Conservation (phyloP, 2,113 vertebrate genomes). For the Lethenteron reissneri region DNA sequence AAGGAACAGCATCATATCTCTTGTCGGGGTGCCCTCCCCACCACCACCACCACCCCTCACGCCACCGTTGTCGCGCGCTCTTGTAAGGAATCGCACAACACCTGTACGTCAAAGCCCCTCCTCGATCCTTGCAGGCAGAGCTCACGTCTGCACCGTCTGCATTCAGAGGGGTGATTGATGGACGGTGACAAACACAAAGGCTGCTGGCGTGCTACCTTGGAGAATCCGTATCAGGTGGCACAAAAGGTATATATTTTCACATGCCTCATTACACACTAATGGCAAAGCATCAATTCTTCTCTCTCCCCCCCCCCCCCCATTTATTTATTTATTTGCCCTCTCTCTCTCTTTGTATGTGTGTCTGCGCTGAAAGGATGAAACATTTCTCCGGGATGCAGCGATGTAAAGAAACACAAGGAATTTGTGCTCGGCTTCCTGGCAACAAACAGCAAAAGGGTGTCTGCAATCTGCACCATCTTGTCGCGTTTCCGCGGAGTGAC, state of each 20-base stretch:
- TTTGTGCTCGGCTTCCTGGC: neutral
- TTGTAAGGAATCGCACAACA: neutral
- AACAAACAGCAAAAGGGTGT: neutral
- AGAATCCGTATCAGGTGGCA: conserved; percentile 6
- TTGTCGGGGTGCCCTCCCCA: neutral
- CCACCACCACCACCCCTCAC: neutral
- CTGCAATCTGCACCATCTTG: conserved; percentile 4
- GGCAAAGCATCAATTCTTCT: conserved; percentile 5
- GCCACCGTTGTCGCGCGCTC: neutral
- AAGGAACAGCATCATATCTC: neutral
- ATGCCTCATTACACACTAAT: conserved; percentile 5
- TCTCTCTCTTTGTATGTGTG: neutral
- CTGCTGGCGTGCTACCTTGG: conserved; percentile 4
- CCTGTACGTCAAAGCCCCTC: neutral
- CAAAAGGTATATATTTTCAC: conserved; percentile 5
- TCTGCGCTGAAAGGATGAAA: conserved; percentile 5
- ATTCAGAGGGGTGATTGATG: conserved; percentile 5
- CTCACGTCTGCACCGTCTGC: neutral
- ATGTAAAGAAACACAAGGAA: conserved; percentile 5
- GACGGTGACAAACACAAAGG: conserved; percentile 2
- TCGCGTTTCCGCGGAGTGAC: conserved; percentile 3
- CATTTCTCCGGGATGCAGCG: conserved; percentile 3
- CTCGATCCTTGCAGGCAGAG: conserved; percentile 2
- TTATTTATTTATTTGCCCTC: too few relatives aligned
- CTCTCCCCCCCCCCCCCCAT: neutral